phyloP scores from a whole-genome alignment of 2,797 vertebrate genomes.

The Novumbra hubbsi region DNA sequence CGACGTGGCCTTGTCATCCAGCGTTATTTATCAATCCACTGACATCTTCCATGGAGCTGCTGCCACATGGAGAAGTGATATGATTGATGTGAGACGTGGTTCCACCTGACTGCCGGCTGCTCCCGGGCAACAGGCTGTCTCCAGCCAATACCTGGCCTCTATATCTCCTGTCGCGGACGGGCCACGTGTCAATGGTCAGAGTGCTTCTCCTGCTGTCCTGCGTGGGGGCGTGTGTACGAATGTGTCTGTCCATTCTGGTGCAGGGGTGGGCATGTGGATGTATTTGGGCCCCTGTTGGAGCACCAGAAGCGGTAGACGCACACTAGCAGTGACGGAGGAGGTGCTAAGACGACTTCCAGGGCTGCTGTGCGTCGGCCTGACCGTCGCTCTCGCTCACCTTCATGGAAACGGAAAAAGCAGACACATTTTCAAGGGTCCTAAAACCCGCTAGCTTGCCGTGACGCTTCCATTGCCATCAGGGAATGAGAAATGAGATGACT shows the following conservation, averaged over 20 bases:
- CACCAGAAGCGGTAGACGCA: slow-evolving; percentile 37
- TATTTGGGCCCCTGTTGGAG: slow-evolving; percentile 10
- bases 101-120: neutral
- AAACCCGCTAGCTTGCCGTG: slow-evolving; percentile 40
- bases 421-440: slow-evolving; percentile 36
- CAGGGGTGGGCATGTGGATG: slow-evolving; percentile 17
- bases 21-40: slow-evolving; percentile 14
- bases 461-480: slow-evolving; percentile 39
- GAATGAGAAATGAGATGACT: slow-evolving; percentile 55
- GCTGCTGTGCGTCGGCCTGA: slow-evolving; percentile 24
- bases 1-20: slow-evolving; percentile 14
- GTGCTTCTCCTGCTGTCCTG: slow-evolving; percentile 7
- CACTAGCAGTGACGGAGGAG: slow-evolving; percentile 39
- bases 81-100: slow-evolving; percentile 1
- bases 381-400: slow-evolving; percentile 42
- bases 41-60: slow-evolving; percentile 7
- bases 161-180: slow-evolving; percentile 15
- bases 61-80: slow-evolving; percentile 6
- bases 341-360: slow-evolving; percentile 34
- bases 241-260: slow-evolving; percentile 13
- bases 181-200: slow-evolving; percentile 2
- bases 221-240: slow-evolving; percentile 4
- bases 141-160: neutral
- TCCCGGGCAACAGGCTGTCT: neutral
- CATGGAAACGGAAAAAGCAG: slow-evolving; percentile 54